phyloP scores from a whole-genome alignment of 2,888 invertebrate genomes.

The Vesta saturnalis region DNA sequence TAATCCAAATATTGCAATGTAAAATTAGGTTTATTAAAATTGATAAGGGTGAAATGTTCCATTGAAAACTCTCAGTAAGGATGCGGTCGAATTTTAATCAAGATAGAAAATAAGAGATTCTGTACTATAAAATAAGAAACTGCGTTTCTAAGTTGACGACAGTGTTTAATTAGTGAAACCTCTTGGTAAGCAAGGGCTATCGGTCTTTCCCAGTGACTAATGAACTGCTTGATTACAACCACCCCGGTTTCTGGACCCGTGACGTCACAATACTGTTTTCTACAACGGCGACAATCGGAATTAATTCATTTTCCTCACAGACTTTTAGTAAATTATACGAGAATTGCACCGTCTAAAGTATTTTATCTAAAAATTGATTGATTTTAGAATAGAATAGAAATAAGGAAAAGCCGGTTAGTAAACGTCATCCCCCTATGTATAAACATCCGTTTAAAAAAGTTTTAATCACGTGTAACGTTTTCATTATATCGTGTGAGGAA shows the following conservation, averaged over 20 bases:
- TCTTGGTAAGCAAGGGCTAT: constrained; percentile 58
- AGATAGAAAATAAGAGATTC: not conserved
- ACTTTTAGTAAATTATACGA: constrained; percentile 38
- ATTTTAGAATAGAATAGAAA: constrained; percentile 26
- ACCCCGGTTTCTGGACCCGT: constrained; percentile 37
- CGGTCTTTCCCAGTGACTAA: constrained; percentile 63
- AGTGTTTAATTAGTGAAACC: constrained; percentile 61
- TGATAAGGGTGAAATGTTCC: too few relatives aligned
- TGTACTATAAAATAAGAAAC: constrained; percentile 22
- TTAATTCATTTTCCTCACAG: constrained; percentile 58
- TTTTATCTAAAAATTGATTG: constrained; percentile 29
- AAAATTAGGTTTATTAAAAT: too few relatives aligned
- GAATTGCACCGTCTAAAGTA: constrained; percentile 28
- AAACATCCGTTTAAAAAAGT: too few relatives aligned
- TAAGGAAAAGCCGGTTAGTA: constrained; percentile 11
- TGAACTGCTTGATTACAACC: constrained; percentile 62
- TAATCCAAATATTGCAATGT: too few relatives aligned
- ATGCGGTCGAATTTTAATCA: not conserved
- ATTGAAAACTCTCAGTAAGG: too few relatives aligned
- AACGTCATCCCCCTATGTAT: too few relatives aligned
- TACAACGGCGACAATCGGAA: constrained; percentile 57
- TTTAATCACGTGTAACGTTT: constrained; percentile 43
- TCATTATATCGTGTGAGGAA: constrained; percentile 37
- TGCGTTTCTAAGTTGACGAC: constrained; percentile 46
- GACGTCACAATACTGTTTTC: constrained; percentile 38